phyloP scores from a whole-genome alignment of 2,888 invertebrate genomes.

The Nephrotoma guestfalica region DNA sequence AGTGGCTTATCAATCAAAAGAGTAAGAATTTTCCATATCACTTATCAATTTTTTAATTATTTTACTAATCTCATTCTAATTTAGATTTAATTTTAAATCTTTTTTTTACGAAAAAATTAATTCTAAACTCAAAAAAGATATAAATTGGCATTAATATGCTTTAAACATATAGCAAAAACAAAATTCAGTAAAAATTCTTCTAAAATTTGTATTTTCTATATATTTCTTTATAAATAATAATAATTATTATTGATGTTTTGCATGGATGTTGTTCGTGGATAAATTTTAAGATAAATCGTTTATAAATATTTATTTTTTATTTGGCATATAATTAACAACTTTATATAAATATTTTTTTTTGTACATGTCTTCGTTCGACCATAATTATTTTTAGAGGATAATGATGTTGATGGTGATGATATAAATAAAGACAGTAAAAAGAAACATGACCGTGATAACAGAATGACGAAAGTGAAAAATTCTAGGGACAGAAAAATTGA shows the following conservation, averaged over 20 bases:
- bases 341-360: background rate
- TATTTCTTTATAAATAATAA: background rate
- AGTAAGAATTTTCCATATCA: constrained; percentile 62
- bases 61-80: background rate
- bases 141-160: background rate
- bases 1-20: constrained; percentile 92
- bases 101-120: background rate
- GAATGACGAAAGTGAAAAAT: constrained; percentile 25
- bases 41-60: background rate
- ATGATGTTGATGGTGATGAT: constrained; percentile 32
- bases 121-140: background rate
- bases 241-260: background rate
- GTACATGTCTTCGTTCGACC: background rate
- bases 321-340: background rate
- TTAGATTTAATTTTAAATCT: background rate
- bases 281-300: background rate
- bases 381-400: constrained; percentile 24
- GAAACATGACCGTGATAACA: background rate
- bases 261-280: constrained; percentile 1
- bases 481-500: constrained; percentile 36
- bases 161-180: background rate
- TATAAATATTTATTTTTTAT: background rate
- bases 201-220: background rate
- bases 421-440: constrained; percentile 24
- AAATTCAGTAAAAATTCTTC: background rate